Conservation (phyloP, 2,888 invertebrate species). For the Drosophila mimetica region DNA sequence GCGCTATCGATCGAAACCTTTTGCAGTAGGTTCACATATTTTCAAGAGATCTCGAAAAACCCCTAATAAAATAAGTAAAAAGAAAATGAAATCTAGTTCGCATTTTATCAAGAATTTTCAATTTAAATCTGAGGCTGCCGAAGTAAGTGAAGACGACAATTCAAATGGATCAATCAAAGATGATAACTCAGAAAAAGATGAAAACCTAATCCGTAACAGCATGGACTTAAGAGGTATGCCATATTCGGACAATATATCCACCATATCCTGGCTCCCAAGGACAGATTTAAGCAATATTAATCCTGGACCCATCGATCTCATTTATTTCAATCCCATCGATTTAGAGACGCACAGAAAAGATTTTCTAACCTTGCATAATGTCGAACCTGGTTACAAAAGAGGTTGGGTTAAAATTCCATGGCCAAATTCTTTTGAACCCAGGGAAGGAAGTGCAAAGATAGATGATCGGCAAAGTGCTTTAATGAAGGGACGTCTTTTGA, state of each 20-base stretch:
- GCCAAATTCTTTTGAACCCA: neutral
- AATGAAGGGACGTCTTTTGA: neutral
- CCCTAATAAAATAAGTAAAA: neutral
- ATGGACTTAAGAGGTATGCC: neutral
- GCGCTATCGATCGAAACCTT: too few relatives aligned
- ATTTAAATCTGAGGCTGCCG: too few relatives aligned
- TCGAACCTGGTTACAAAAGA: too few relatives aligned
- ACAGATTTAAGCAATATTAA: neutral
- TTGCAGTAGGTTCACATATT: too few relatives aligned
- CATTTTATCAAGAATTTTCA: neutral
- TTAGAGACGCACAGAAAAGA: neutral
- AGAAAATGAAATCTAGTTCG: neutral
- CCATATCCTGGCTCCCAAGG: neutral
- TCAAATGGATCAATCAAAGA: neutral
- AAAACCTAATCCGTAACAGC: neutral
- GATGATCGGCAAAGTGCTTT: neutral
- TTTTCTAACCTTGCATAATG: neutral
- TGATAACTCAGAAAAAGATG: neutral
- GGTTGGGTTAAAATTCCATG: slow-evolving; percentile 8
- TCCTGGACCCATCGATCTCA: neutral
- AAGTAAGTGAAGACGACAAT: neutral
- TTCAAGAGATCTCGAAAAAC: too few relatives aligned
- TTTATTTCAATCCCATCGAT: neutral
- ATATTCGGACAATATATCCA: neutral
- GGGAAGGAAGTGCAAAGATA: neutral